phyloP scores from a whole-genome alignment of 1,140 invertebrate genomes.

The Dolichoris vasculosae region DNA sequence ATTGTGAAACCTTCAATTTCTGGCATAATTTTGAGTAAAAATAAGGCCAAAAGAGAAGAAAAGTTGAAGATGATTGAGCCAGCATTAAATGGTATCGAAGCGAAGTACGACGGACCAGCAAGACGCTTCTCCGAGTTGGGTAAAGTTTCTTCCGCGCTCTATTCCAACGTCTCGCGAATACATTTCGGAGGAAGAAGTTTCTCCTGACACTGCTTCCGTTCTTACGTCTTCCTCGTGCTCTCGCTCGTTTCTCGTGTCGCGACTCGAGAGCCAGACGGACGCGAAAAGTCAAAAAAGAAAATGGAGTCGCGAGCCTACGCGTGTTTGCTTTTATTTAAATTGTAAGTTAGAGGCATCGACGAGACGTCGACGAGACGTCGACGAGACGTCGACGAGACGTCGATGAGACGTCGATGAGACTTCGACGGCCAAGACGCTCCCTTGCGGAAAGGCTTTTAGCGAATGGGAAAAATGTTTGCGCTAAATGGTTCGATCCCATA shows the following conservation, averaged over 20 bases:
- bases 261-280: neutral
- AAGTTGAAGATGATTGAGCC: conserved; percentile 12
- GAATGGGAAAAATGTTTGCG: conserved; percentile 73
- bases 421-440: conserved; percentile 54
- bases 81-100: conserved; percentile 29
- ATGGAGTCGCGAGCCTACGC: conserved; percentile 57
- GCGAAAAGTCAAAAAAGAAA: neutral
- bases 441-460: conserved; percentile 67
- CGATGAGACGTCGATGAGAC: conserved; percentile 57
- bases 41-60: neutral
- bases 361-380: conserved; percentile 25
- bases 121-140: neutral
- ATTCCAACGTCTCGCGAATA: conserved; percentile 13
- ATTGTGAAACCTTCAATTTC: neutral
- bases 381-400: conserved; percentile 56
- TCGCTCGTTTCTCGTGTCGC: neutral
- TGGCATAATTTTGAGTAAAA: neutral
- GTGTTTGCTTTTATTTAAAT: conserved; percentile 76
- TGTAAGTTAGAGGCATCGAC: conserved; percentile 70
- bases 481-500: conserved; percentile 74
- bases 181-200: conserved; percentile 28
- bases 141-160: conserved; percentile 33
- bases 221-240: conserved; percentile 1
- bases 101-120: neutral
- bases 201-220: neutral